Conservation (phyloP, 2,888 invertebrate species). For the Cataglyphis albicans region DNA sequence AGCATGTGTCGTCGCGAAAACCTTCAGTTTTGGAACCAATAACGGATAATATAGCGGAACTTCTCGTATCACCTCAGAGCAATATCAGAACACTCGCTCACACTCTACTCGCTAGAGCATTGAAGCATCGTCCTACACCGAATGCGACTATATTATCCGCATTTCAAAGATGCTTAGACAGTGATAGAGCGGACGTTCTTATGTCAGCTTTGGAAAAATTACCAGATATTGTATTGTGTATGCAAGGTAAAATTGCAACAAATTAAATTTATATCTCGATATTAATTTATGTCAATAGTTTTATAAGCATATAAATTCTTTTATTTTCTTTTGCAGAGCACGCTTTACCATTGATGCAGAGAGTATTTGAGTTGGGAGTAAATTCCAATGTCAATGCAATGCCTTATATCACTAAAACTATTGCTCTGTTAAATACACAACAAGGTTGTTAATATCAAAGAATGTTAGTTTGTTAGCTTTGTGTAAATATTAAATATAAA, state of each 20-base stretch:
- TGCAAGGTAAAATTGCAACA: slow-evolving; percentile 88
- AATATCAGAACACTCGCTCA: slow-evolving; percentile 91
- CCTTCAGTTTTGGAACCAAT: slow-evolving; percentile 90
- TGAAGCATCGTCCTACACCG: slow-evolving; percentile 90
- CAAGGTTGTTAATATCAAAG: slow-evolving; percentile 89
- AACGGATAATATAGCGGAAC: slow-evolving; percentile 89
- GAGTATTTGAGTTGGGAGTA: slow-evolving; percentile 94
- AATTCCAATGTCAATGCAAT: slow-evolving; percentile 92
- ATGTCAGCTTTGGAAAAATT: slow-evolving; percentile 93
- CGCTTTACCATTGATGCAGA: slow-evolving; percentile 91
- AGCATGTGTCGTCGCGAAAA: slow-evolving; percentile 90
- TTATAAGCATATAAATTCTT: slow-evolving; percentile 5
- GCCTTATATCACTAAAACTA: slow-evolving; percentile 92
- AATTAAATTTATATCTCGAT: not conserved
- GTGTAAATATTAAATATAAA: slow-evolving; percentile 68
- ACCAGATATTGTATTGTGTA: slow-evolving; percentile 93
- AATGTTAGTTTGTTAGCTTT: slow-evolving; percentile 64
- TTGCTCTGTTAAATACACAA: slow-evolving; percentile 93
- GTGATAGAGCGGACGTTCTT: slow-evolving; percentile 92
- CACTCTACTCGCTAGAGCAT: slow-evolving; percentile 90
- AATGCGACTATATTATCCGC: slow-evolving; percentile 90
- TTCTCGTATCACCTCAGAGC: slow-evolving; percentile 88
- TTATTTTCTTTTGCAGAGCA: slow-evolving; percentile 88
- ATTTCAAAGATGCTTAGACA: slow-evolving; percentile 93
- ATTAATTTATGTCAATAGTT: not conserved